Base-by-base conservation (phyloP, 2,888 invertebrate species). In the Clostera curtula region DNA sequence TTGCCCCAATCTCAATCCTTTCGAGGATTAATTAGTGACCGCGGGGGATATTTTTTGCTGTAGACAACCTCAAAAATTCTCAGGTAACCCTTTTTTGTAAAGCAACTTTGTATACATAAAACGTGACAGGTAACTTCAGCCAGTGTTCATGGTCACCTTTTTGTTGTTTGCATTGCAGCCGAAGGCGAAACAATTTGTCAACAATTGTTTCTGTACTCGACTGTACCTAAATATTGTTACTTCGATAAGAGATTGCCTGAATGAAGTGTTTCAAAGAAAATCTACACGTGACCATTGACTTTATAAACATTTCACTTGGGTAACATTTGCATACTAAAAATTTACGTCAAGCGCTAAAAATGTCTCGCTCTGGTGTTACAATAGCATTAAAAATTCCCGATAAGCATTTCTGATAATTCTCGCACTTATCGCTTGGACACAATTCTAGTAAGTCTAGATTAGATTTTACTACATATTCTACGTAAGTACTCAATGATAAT, bases 391-490 rank as follows among this genome's bases (percentile, higher is more conserved):
- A 51, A 50, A 46, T 37, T 43, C 41, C 38, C 38, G 63, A 62
- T 62, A 61, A 62, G 51, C 33, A 42, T 25, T 58, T 51, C 52
- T 64, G 66, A 61, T 65, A 59, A 58, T 43, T 47, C 34, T 38
- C 46, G 51, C n/a, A n/a, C n/a, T n/a, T 64, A 63, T 36, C 47
- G 44, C 31, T 44, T 36, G 33, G 19, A 29, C 36, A 38, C 35
- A 41, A 40, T 49, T 45, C 42, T 40, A 36, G 34, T 40, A 40
- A n/a, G n/a, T n/a, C 34, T 36, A 35, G 26, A 38, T 29, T 25
- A 24, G 12, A 34, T 56, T 63, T 49, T 53, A 50, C 60, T 58
- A 57, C n/a, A n/a, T n/a, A n/a, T n/a, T n/a, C n/a, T n/a, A n/a
- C n/a, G n/a, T n/a, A n/a, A n/a, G n/a, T n/a, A n/a, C n/a, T n/a